Evolutionary conservation across 1,140 invertebrate species (phyloP), one percentile per base, ranked within the genome.

Genomic region (Drosophila subobscura): DNA sequence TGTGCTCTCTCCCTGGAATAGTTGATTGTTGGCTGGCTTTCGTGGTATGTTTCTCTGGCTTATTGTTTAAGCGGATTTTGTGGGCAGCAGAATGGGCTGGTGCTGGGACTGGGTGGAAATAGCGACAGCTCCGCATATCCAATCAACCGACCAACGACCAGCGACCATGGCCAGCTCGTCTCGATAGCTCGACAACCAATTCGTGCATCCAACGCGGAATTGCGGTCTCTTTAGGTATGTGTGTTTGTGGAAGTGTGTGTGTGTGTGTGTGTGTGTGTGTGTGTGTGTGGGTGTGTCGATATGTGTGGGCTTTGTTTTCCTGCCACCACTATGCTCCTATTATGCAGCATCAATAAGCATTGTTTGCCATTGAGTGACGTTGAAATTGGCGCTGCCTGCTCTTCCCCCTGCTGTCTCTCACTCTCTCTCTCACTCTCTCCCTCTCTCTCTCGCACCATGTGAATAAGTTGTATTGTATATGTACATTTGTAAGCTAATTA

Each of bases 61-160:
- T 67, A 75, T 75, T 75, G 72, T 75, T 75, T 75, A 75, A 75
- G 72, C 71, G 71, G 63, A 75, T 75, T 75, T 75, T 59, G 71
- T 53, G 61, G 71, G 50, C 49, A 46, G 16, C 47, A 25, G 55
- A 3, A 5, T 7, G 12, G 29, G 27, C 5, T 27, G 40, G 10
- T 20, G 23, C 3, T 40, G 16, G 29, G 16, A 14, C 40, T 5
- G 56, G n/a, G 29, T n/a, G 29, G 54, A 29, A 55, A 64, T 51
- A 50, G 68, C 41, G 58, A 51, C 42, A 53, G 58, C 27, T 44
- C 46, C 59, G 68, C 52, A 59, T 51, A 67, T 75, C 63, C 72
- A 75, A 75, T 75, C 72, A 75, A 60, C 50, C 72, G 51, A 59
- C 29, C 29, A 10, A 10, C 29, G 29, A 33, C 29, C 29, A 33